phyloP scores from a whole-genome alignment of 2,113 vertebrate genomes.

The Egretta garzetta region DNA sequence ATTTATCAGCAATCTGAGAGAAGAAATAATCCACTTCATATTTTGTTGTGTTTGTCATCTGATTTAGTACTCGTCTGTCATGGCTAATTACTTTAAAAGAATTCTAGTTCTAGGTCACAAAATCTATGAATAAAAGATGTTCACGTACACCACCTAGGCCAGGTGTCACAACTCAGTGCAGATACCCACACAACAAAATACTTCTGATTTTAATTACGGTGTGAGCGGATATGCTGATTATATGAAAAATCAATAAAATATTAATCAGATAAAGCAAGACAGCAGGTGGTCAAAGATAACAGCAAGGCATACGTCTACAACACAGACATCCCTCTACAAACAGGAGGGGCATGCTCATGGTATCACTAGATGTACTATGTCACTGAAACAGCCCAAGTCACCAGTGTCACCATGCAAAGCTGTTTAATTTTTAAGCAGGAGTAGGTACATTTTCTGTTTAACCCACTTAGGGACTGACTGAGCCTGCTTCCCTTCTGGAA shows the following conservation, averaged over 20 bases:
- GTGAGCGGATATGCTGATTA: background rate
- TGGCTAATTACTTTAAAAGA: background rate
- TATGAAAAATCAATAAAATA: background rate
- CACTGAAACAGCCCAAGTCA: background rate
- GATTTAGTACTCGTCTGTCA: background rate
- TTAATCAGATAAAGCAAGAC: background rate
- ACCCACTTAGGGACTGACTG: background rate
- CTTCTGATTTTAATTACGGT: background rate
- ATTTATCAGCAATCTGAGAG: background rate
- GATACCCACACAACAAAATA: background rate
- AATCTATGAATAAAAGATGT: slow-evolving; percentile 14
- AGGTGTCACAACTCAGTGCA: background rate
- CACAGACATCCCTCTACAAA: background rate
- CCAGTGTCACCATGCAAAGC: background rate
- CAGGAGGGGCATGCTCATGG: background rate
- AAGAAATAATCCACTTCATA: background rate
- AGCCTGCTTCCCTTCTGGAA: background rate
- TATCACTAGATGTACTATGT: background rate
- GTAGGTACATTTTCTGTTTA: background rate
- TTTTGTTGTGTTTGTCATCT: background rate
- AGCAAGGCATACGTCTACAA: background rate
- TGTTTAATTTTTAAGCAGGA: slow-evolving; percentile 17
- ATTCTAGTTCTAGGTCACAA: slow-evolving; percentile 1
- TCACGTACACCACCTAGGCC: background rate
- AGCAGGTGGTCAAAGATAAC: background rate